These are phyloP conservation scores for Listrodromus nycthemerus DNA, from an alignment of 2,888 invertebrate genomes.

Conservation along the genomic window DNA sequence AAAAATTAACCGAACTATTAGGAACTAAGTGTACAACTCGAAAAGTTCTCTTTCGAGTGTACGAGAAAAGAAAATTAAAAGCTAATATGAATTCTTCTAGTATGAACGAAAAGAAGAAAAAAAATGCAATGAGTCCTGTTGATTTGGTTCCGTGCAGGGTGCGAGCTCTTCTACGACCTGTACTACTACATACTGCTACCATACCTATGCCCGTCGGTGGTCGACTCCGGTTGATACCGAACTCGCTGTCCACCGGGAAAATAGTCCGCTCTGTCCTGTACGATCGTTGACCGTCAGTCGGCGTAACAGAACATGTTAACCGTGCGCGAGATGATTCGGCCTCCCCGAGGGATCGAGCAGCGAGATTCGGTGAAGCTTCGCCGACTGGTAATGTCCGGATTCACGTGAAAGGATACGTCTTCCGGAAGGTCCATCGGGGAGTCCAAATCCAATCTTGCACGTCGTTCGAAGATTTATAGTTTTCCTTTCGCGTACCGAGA, in stretches of 20 bases:
- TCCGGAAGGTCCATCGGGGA: constrained; percentile 31
- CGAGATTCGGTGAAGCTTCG: constrained; percentile 27
- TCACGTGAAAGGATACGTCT: constrained; percentile 8
- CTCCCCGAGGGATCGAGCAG: constrained; percentile 26
- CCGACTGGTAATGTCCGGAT: constrained; percentile 18
- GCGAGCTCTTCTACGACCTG: constrained; percentile 78
- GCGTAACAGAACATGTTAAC: constrained; percentile 3
- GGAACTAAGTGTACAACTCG: constrained; percentile 1
- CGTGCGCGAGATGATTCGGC: neutral
- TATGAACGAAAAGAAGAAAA: constrained; percentile 30
- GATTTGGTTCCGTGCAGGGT: constrained; percentile 85
- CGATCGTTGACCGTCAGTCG: constrained; percentile 14
- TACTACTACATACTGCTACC: constrained; percentile 70
- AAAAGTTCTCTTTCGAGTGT: neutral
- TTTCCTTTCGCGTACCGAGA: neutral
- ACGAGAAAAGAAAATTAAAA: constrained; percentile 25
- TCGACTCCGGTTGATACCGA: constrained; percentile 52
- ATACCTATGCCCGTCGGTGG: constrained; percentile 51
- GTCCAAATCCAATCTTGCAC: constrained; percentile 21
- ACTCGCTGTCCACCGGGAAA: constrained; percentile 3
- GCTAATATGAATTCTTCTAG: constrained; percentile 40
- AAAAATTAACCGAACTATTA: constrained; percentile 20
- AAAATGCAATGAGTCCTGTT: constrained; percentile 79
- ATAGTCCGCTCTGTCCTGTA: constrained; percentile 47
- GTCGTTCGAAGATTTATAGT: neutral